Base-by-base conservation (phyloP, 2,888 invertebrate species). In the Campoplex nolae region DNA sequence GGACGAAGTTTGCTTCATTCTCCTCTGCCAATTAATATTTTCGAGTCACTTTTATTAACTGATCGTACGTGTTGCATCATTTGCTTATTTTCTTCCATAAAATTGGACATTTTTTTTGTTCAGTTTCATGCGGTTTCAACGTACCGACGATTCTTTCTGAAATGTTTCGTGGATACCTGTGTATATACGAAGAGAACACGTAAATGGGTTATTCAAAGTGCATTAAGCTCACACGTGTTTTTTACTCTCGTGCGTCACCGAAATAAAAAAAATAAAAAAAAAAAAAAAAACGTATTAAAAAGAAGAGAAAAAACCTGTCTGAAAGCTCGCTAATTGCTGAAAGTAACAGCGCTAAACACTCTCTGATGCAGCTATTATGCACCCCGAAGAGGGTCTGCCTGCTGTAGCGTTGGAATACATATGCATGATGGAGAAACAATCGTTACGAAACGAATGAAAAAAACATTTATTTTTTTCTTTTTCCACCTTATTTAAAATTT, bases 271-370 rank as follows among this genome's bases (percentile, higher is more conserved):
- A 51, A 23, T 35, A 42, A 58, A 75, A 74, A 74, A 32, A 77
- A 35, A n/a, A n/a, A 32, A 38, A 23, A 23, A 23, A 23, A 23
- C 23, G 23, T 23, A 23, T 23, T 58, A 38, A 65, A 76, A 76
- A n/a, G 9, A 51, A 23, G n/a, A 42, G 42, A 75, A 74, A 74
- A 32, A 77, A 35, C 23, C 38, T 56, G 42, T 56, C 18, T 68
- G 51, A 78, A 68, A 78, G 78, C 68, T 42, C 68, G 38, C 62
- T 73, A 81, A 74, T 81, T 81, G 81, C 81, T 35, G 73, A n/a
- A 74, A 51, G 73, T 73, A 65, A 65, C 81, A 54, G 45, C 76
- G 35, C 76, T 65, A 48, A 77, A 65, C 76, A 77, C 76, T 67
- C 62, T 65, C 32, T 38, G 80, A 48, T 56, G 70, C 42, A 58